These are phyloP conservation scores for Pteruthius melanotis DNA, from an alignment of 2,113 vertebrate species.

Conservation along the genomic window DNA sequence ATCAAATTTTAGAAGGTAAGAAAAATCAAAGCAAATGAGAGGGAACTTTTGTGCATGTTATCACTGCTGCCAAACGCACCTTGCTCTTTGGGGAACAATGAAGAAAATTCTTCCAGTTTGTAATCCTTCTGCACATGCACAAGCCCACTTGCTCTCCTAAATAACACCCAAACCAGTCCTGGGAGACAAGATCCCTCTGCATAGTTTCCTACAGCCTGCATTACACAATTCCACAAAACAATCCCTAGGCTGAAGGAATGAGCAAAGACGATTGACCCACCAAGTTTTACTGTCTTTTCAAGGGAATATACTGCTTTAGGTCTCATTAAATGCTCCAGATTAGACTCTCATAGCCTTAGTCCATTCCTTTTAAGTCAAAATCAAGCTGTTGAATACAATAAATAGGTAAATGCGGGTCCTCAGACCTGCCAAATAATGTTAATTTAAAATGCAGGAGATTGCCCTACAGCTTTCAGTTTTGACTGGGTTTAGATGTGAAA, in stretches of 20 bases:
- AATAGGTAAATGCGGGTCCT: neutral
- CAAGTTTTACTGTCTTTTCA: neutral
- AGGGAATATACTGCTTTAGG: neutral
- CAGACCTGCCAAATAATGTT: neutral
- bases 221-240: neutral
- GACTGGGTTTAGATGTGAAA: neutral
- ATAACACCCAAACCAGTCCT: neutral
- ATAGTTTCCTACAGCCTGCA: neutral
- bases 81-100: neutral
- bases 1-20: slow-evolving; percentile 34
- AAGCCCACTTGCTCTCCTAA: neutral
- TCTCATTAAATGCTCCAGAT: neutral
- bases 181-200: neutral
- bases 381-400: neutral
- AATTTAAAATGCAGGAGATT: neutral
- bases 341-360: neutral
- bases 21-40: neutral
- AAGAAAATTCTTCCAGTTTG: neutral
- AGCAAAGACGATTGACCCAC: neutral
- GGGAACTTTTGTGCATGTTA: neutral
- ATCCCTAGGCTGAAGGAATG: neutral
- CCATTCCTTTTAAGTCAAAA: neutral
- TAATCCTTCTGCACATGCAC: neutral
- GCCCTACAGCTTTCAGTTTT: neutral
- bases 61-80: neutral